phyloP scores from a whole-genome alignment of 2,113 vertebrate genomes.

The Donacobius atricapilla region DNA sequence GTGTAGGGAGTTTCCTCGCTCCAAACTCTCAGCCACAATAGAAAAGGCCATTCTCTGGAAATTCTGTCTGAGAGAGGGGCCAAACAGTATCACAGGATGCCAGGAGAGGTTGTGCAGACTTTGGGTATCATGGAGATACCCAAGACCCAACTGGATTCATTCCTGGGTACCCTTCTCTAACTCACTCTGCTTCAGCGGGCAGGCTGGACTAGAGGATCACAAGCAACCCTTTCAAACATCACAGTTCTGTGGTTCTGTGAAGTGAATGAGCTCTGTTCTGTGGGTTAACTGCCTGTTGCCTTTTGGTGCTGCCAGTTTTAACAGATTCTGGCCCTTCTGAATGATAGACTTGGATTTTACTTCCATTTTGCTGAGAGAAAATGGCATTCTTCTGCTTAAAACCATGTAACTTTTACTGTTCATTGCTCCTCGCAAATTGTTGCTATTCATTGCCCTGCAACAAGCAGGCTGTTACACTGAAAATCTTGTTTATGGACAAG shows the following conservation, averaged over 20 bases:
- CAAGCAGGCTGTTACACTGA: not conserved
- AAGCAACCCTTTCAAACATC: not conserved
- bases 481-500: not conserved
- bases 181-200: not conserved
- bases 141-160: fast-evolving
- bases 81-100: not conserved
- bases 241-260: not conserved
- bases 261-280: not conserved
- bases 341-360: not conserved
- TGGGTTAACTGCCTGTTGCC: not conserved
- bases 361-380: not conserved
- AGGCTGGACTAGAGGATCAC: not conserved
- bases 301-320: not conserved
- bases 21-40: not conserved
- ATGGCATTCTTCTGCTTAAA: not conserved
- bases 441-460: not conserved
- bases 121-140: not conserved
- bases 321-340: not conserved
- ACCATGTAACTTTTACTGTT: not conserved
- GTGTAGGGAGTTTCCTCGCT: not conserved
- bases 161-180: not conserved
- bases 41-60: not conserved
- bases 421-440: not conserved
- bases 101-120: not conserved
- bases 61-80: not conserved